Evolutionary conservation across 2,888 invertebrate species (phyloP).

Genomic region (Nasonovia ribisnigri): DNA sequence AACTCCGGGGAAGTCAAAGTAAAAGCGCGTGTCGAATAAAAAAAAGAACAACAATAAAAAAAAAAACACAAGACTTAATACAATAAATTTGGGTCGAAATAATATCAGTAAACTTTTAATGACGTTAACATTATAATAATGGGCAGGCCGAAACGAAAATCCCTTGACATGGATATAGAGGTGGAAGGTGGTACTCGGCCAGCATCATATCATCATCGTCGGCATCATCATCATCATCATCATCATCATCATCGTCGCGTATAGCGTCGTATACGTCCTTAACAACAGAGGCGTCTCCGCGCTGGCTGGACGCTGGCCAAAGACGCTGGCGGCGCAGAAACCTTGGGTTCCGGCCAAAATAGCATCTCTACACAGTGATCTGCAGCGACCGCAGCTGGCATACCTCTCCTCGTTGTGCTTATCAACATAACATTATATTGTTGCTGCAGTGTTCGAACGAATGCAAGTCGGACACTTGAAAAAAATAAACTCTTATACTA

Average conservation of each 20-base stretch:
- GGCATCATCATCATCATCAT: conserved; percentile 14
- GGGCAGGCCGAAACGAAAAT: conserved; percentile 36
- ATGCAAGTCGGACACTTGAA: conserved; percentile 42
- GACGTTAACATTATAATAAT: conserved; percentile 16
- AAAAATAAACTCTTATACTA: background rate
- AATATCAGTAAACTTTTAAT: conserved; percentile 36
- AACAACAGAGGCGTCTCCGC: conserved; percentile 53
- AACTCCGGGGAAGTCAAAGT: background rate
- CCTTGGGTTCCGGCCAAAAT: conserved; percentile 54
- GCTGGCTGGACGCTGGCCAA: conserved; percentile 53
- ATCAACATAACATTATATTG: conserved; percentile 26
- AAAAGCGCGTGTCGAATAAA: background rate
- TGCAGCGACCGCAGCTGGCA: conserved; percentile 41
- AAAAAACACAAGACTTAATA: background rate
- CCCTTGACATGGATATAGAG: conserved; percentile 57
- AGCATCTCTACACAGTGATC: conserved; percentile 28
- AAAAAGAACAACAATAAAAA: background rate
- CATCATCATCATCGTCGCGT: background rate
- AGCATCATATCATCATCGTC: conserved; percentile 17
- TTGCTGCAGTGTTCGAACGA: background rate
- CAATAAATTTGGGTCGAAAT: conserved; percentile 18
- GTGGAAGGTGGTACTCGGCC: conserved; percentile 33
- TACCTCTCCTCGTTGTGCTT: conserved; percentile 27
- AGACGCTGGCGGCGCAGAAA: conserved; percentile 51
- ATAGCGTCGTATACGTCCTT: conserved; percentile 40